Conservation (phyloP, 2,888 invertebrate genomes). For the Tuberolachnus salignus region DNA sequence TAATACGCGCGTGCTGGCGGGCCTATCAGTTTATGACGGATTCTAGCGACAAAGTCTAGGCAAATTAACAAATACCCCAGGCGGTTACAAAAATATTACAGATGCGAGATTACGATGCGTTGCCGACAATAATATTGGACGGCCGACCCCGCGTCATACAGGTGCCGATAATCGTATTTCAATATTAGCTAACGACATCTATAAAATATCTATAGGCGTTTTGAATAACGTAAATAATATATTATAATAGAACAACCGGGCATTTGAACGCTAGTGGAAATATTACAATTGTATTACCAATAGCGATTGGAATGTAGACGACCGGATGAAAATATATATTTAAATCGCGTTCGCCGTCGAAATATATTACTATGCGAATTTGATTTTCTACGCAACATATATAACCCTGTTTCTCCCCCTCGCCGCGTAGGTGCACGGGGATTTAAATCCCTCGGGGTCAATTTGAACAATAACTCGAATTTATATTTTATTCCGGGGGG, state of each 20-base stretch:
- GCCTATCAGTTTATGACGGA: not conserved
- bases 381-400: slow-evolving; percentile 24
- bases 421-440: slow-evolving; percentile 17
- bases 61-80: not conserved
- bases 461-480: slow-evolving; percentile 36
- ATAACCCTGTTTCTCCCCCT: slow-evolving; percentile 18
- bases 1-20: not conserved
- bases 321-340: not conserved
- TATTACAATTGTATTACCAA: too few relatives aligned
- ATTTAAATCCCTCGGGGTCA: slow-evolving; percentile 37
- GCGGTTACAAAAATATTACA: not conserved
- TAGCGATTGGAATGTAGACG: not conserved
- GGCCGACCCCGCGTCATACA: too few relatives aligned
- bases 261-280: too few relatives aligned
- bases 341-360: slow-evolving; percentile 16
- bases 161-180: not conserved
- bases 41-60: slow-evolving; percentile 24
- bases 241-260: too few relatives aligned
- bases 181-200: too few relatives aligned
- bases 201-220: too few relatives aligned
- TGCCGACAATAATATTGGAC: not conserved
- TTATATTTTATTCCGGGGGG: slow-evolving; percentile 19
- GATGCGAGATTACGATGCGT: too few relatives aligned
- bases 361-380: slow-evolving; percentile 21
- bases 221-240: too few relatives aligned